These are phyloP conservation scores for Trissolcus brochymenae DNA, from an alignment of 2,888 invertebrate genomes.

Conservation along the genomic window DNA sequence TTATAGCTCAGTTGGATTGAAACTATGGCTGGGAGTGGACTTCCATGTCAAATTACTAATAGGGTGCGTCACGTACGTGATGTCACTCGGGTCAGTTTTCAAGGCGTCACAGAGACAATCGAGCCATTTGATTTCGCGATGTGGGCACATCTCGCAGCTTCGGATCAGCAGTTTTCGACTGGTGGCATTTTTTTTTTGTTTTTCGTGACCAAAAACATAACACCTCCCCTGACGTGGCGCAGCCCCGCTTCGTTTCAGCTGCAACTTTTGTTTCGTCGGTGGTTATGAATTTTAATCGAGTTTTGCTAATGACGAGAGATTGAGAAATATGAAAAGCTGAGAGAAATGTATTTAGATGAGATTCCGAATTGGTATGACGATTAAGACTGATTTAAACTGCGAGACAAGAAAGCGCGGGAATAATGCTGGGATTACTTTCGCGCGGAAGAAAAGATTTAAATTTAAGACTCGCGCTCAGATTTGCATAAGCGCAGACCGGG, in stretches of 20 bases:
- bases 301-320: conserved; percentile 46
- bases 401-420: conserved; percentile 32
- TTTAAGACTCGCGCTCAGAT: conserved; percentile 27
- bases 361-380: conserved; percentile 57
- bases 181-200: background rate
- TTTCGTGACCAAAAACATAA: conserved; percentile 8
- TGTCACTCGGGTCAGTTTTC: conserved; percentile 22
- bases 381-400: conserved; percentile 47
- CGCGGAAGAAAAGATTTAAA: conserved; percentile 26
- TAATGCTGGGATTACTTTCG: conserved; percentile 38
- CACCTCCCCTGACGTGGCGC: background rate
- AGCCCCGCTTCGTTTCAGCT: background rate
- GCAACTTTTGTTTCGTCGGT: conserved; percentile 29
- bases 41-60: too few relatives aligned
- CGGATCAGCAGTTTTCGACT: background rate
- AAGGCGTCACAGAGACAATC: conserved; percentile 17
- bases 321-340: conserved; percentile 36
- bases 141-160: conserved; percentile 3
- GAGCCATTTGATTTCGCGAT: conserved; percentile 1
- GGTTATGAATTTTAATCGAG: conserved; percentile 57
- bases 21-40: too few relatives aligned
- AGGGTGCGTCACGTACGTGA: too few relatives aligned
- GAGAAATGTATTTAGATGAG: conserved; percentile 50
- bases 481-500: conserved; percentile 32
- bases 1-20: conserved; percentile 5